Percentiles rank a stretch among this genome's conserved stretches.
Conservation (phyloP, 1,140 invertebrate genomes). For the Lepidurus arcticus region DNA sequence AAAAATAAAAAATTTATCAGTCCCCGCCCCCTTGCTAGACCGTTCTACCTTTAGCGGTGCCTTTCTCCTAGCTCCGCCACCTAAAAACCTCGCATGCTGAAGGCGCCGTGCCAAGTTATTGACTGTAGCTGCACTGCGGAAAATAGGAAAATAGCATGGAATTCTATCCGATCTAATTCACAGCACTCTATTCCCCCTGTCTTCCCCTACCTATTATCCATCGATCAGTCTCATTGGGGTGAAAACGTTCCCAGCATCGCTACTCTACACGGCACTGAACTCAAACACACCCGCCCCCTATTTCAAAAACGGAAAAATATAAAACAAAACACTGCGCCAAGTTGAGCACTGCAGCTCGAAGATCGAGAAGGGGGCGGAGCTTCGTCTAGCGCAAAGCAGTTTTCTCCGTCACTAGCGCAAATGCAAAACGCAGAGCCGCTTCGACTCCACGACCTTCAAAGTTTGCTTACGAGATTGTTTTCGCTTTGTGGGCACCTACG, state of each 20-base stretch:
- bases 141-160: not conserved
- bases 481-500: not conserved
- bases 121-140: constrained; percentile 8
- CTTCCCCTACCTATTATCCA: not conserved
- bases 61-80: not conserved
- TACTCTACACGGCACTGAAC: too few species aligned
- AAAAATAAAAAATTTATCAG: not conserved
- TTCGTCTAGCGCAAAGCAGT: not conserved
- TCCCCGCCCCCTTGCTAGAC: not conserved
- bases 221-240: not conserved
- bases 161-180: not conserved
- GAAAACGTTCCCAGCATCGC: too few species aligned
- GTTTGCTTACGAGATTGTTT: not conserved
- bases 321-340: not conserved
- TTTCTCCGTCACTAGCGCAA: not conserved
- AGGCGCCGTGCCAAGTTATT: constrained; percentile 6
- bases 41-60: not conserved
- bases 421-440: not conserved
- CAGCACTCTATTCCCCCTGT: not conserved
- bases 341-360: not conserved
- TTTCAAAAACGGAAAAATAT: not conserved
- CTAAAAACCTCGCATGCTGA: not conserved
- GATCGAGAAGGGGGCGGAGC: not conserved
- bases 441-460: not conserved
- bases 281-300: too few species aligned